Percentiles rank a stretch among this genome's conserved stretches.
Conservation (phyloP, 2,888 invertebrate species). For the Prosapia bicincta region DNA sequence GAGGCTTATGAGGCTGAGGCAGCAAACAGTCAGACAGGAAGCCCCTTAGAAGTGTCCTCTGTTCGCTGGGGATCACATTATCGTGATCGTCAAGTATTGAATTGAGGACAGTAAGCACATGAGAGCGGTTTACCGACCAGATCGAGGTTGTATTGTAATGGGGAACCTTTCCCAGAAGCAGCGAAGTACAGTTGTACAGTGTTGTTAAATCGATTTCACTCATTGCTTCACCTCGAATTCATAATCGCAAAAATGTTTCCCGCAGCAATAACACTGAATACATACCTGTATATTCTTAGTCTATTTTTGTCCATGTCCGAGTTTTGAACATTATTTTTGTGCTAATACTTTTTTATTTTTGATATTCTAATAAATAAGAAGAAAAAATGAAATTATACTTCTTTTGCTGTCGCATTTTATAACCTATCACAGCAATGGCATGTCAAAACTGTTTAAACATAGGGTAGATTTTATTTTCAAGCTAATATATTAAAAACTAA, state of each 20-base stretch:
- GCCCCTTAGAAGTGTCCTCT: conserved; percentile 20
- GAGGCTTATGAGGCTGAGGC: conserved; percentile 54
- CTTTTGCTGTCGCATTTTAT: no score
- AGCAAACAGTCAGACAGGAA: conserved; percentile 32
- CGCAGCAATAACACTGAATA: not conserved
- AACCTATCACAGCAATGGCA: no score
- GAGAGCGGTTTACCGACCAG: conserved; percentile 30
- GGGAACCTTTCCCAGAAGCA: conserved; percentile 31
- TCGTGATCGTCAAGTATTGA: conserved; percentile 25
- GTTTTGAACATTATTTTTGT: no score
- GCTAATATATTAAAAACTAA: no score
- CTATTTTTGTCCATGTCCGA: no score
- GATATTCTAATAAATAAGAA: no score
- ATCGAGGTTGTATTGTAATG: conserved; percentile 22
- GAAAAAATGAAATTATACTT: no score
- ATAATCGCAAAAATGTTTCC: not conserved
- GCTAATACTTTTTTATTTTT: no score
- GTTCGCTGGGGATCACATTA: conserved; percentile 25
- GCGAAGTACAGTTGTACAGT: conserved; percentile 35
- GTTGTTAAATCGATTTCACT: conserved; percentile 28
- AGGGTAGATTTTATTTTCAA: no score
- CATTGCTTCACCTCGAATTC: not conserved
- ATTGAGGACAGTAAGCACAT: conserved; percentile 30
- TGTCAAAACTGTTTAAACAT: no score
- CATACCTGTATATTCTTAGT: not conserved